Evolutionary conservation across 1,140 invertebrate genomes (phyloP).

Genomic region (Nasonia vitripennis): DNA sequence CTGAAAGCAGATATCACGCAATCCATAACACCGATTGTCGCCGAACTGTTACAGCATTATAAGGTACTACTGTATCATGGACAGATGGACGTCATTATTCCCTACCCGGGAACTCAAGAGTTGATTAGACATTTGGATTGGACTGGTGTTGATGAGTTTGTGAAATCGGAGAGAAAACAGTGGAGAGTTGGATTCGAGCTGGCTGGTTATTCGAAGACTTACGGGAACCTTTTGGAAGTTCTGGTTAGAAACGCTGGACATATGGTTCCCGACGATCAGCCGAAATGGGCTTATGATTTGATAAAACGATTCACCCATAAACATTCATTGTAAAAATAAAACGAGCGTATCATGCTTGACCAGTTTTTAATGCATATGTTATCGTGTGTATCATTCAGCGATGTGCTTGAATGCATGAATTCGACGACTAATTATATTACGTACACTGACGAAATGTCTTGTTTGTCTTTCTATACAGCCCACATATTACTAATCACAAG

Average conservation of each 20-base stretch:
- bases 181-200: constrained; percentile 84
- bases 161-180: constrained; percentile 78
- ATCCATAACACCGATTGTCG: too few relatives aligned
- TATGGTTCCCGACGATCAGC: constrained; percentile 88
- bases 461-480: too few relatives aligned
- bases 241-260: constrained; percentile 88
- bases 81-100: constrained; percentile 89
- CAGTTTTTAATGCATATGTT: too few relatives aligned
- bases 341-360: too few relatives aligned
- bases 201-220: constrained; percentile 85
- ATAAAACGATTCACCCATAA: constrained; percentile 84
- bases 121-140: constrained; percentile 83
- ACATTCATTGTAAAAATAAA: constrained; percentile 71
- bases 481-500: too few relatives aligned
- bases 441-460: too few relatives aligned
- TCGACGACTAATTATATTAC: too few relatives aligned
- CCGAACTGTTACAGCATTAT: constrained; percentile 80
- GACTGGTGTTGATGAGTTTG: constrained; percentile 79
- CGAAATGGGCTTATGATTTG: constrained; percentile 84
- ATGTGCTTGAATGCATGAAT: too few relatives aligned
- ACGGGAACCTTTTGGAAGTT: constrained; percentile 84
- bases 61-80: constrained; percentile 86
- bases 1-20: too few relatives aligned
- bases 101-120: constrained; percentile 85
- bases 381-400: too few relatives aligned